phyloP scores from a whole-genome alignment of 2,888 invertebrate species.

The Sericinus montela region DNA sequence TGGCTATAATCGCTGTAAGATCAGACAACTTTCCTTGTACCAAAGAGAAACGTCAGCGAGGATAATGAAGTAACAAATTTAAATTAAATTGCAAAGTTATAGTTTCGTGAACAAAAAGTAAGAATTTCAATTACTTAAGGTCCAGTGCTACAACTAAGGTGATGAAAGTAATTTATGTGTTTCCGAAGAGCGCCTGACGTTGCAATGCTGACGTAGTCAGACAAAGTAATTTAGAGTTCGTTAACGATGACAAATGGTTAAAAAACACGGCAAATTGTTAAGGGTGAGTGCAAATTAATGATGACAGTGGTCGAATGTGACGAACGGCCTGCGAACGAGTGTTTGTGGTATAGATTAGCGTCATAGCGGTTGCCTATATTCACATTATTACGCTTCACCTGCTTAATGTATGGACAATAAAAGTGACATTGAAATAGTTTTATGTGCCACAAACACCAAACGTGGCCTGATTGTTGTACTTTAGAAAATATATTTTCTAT shows the following conservation, averaged over 20 bases:
- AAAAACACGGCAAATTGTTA: slow-evolving; percentile 60
- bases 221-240: slow-evolving; percentile 30
- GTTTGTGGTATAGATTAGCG: slow-evolving; percentile 51
- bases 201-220: slow-evolving; percentile 29
- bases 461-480: slow-evolving; percentile 3
- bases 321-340: slow-evolving; percentile 43
- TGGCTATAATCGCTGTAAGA: not conserved
- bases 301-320: slow-evolving; percentile 55
- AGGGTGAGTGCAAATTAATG: slow-evolving; percentile 59
- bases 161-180: slow-evolving; percentile 34
- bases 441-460: slow-evolving; percentile 7
- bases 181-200: slow-evolving; percentile 31
- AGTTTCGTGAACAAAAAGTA: slow-evolving; percentile 23
- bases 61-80: slow-evolving; percentile 26
- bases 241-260: slow-evolving; percentile 65
- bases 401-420: slow-evolving; percentile 32
- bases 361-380: slow-evolving; percentile 30
- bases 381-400: slow-evolving; percentile 43
- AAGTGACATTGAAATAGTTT: slow-evolving; percentile 33
- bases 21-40: not conserved
- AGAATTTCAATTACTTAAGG: slow-evolving; percentile 32
- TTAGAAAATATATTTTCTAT: slow-evolving; percentile 10
- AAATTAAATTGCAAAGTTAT: slow-evolving; percentile 26
- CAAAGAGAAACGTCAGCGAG: slow-evolving; percentile 9
- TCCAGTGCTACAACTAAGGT: slow-evolving; percentile 24